phyloP scores from a whole-genome alignment of 2,888 invertebrate species.

The Chalcis sispes region DNA sequence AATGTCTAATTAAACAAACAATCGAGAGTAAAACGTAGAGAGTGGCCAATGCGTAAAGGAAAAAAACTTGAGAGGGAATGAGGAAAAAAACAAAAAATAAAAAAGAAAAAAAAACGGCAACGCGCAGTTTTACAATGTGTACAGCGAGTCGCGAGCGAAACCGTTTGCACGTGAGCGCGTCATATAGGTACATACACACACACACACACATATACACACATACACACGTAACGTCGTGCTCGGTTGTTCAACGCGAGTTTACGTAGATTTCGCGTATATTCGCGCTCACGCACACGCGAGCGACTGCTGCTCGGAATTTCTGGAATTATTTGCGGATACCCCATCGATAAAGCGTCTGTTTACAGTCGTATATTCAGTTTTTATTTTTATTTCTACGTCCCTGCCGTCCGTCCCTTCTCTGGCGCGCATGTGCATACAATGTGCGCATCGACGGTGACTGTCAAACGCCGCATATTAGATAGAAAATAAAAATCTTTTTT shows the following conservation, averaged over 20 bases:
- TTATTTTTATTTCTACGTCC: constrained; percentile 47
- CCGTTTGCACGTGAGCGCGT: not conserved
- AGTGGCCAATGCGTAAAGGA: no score
- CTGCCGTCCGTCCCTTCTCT: no score
- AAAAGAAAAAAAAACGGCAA: not conserved
- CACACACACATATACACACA: no score
- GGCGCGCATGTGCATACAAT: constrained; percentile 12
- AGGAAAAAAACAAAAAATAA: constrained; percentile 1
- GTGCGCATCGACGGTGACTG: constrained; percentile 14
- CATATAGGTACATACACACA: no score
- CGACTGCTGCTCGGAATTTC: constrained; percentile 30
- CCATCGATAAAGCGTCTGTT: constrained; percentile 55
- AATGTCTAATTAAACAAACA: constrained; percentile 23
- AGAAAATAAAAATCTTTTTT: constrained; percentile 32
- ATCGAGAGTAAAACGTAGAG: constrained; percentile 2
- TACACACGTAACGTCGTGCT: no score
- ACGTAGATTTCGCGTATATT: constrained; percentile 21
- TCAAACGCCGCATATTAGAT: constrained; percentile 42
- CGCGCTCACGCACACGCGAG: not conserved
- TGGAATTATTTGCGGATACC: constrained; percentile 49
- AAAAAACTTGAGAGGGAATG: not conserved
- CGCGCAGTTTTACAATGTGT: not conserved
- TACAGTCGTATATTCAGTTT: constrained; percentile 47
- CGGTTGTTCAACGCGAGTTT: constrained; percentile 26
- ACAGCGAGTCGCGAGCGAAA: not conserved